Evolutionary conservation across 1,140 invertebrate species (phyloP).

Genomic region (Leguminivora glycinivorella): DNA sequence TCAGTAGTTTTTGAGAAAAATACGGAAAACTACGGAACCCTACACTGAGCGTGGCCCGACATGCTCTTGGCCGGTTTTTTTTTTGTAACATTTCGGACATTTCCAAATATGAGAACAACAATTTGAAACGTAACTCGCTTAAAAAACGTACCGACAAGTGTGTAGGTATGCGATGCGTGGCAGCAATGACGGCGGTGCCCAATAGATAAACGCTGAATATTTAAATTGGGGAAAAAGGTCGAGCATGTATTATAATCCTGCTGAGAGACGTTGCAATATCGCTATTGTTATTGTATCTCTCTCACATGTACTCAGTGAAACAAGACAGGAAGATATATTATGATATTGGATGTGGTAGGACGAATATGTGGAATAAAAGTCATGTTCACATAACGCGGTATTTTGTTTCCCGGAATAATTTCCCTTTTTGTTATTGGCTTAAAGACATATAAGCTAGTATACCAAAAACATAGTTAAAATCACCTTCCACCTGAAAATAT

Average conservation of each 20-base stretch:
- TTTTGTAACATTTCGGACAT: too few species aligned
- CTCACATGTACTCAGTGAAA: not conserved
- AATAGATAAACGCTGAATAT: constrained; percentile 13
- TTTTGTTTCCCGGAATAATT: constrained; percentile 19
- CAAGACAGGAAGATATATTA: not conserved
- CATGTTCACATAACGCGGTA: constrained; percentile 11
- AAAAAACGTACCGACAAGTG: too few species aligned
- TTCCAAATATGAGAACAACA: too few species aligned
- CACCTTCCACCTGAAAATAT: too few species aligned
- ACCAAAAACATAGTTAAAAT: too few species aligned
- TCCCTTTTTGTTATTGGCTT: not conserved
- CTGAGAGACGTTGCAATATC: not conserved
- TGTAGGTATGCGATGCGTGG: too few species aligned
- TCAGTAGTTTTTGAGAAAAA: too few species aligned
- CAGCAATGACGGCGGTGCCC: not conserved
- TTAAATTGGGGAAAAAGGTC: not conserved
- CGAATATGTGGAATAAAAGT: not conserved
- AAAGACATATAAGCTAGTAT: not conserved
- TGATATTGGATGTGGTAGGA: not conserved
- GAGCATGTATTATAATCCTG: not conserved
- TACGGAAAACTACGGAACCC: too few species aligned
- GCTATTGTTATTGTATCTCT: not conserved
- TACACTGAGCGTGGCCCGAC: too few species aligned
- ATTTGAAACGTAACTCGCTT: too few species aligned
- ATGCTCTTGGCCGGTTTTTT: too few species aligned